phyloP scores from a whole-genome alignment of 2,113 vertebrate species.

The Hemicordylus capensis region DNA sequence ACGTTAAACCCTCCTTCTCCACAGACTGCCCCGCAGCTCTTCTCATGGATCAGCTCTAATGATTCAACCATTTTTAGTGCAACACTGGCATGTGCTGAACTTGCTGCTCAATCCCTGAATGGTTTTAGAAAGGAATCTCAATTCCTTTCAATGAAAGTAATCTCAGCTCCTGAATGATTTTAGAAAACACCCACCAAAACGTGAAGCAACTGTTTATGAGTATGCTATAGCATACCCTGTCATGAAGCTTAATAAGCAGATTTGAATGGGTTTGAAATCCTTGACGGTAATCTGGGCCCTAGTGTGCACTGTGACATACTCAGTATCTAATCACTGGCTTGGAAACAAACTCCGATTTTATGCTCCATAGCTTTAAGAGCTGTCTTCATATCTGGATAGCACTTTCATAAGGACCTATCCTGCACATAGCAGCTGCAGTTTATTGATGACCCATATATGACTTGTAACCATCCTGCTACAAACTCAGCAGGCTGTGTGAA shows the following conservation, averaged over 20 bases:
- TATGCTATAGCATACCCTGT: not conserved
- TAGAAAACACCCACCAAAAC: not conserved
- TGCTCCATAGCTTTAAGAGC: not conserved
- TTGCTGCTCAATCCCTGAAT: no score
- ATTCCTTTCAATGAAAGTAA: no score
- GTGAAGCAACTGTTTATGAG: not conserved
- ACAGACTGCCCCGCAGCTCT: not conserved
- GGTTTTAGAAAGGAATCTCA: no score
- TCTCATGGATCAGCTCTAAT: no score
- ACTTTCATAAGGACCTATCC: not conserved
- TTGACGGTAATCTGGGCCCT: not conserved
- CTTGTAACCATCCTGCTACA: not conserved
- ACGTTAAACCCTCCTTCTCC: no score
- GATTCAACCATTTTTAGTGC: not conserved
- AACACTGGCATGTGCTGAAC: not conserved
- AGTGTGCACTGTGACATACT: not conserved
- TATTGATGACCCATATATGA: not conserved
- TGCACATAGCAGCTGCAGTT: no score
- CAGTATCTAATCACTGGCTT: not conserved
- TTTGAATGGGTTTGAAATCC: not conserved
- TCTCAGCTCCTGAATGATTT: not conserved
- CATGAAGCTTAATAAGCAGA: not conserved
- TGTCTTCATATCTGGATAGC: not conserved
- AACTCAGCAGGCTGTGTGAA: not conserved
- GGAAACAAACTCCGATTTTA: not conserved